Evolutionary conservation across 2,113 vertebrate genomes (phyloP).

Genomic region (Terrapene triunguis): DNA sequence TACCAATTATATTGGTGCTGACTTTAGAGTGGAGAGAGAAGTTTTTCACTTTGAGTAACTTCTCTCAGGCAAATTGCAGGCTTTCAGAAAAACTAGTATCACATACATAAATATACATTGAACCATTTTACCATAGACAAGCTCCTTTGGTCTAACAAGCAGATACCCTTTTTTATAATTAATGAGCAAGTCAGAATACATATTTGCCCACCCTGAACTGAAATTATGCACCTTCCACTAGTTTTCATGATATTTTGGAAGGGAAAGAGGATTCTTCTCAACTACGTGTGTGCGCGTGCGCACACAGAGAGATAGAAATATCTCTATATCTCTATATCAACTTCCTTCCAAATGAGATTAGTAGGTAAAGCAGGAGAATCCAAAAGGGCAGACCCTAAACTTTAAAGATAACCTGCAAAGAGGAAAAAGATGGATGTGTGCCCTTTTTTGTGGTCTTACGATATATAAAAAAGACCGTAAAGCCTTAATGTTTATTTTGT

Average conservation of each 20-base stretch:
- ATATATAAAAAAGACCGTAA: neutral
- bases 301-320: neutral
- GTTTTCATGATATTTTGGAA: slow-evolving; percentile 45
- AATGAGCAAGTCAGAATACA: slow-evolving; percentile 8
- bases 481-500: neutral
- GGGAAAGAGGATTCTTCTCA: slow-evolving; percentile 19
- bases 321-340: neutral
- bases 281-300: neutral
- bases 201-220: neutral
- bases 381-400: neutral
- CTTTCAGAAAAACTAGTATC: neutral
- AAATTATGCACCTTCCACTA: neutral
- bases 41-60: neutral
- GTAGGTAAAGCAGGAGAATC: neutral
- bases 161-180: neutral
- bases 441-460: neutral
- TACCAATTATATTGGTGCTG: neutral
- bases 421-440: neutral
- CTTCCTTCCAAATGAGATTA: neutral
- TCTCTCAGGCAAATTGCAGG: neutral
- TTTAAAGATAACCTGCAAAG: neutral
- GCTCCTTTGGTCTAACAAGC: neutral
- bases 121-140: neutral
- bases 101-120: neutral
- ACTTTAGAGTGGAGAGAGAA: neutral